phyloP scores from a whole-genome alignment of 2,113 vertebrate genomes.

The Paramisgurnus dabryanus region DNA sequence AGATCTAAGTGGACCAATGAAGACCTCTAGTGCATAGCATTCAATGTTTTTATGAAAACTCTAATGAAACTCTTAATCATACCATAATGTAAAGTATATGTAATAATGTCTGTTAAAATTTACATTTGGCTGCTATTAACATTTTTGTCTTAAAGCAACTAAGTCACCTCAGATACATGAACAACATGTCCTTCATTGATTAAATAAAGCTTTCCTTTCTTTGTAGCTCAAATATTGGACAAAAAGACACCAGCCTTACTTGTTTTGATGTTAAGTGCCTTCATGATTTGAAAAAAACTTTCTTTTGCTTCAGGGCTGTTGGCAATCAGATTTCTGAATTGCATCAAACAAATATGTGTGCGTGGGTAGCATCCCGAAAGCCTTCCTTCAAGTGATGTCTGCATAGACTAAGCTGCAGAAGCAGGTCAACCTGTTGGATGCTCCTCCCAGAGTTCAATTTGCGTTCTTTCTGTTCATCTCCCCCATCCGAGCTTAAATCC shows the following conservation, averaged over 20 bases:
- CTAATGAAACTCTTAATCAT: too few species aligned
- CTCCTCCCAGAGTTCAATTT: constrained; percentile 42
- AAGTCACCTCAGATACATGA: background rate
- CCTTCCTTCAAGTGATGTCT: background rate
- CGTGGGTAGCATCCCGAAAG: background rate
- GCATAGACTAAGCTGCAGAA: constrained; percentile 40
- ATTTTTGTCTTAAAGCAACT: background rate
- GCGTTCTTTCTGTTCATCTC: constrained; percentile 46
- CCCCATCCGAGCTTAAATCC: constrained; percentile 46
- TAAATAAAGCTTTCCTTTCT: background rate
- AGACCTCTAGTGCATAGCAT: too few species aligned
- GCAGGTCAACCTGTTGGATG: constrained; percentile 42
- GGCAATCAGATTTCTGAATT: constrained; percentile 13
- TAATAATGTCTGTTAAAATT: too few species aligned
- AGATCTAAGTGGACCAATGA: too few species aligned
- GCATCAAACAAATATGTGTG: constrained; percentile 1
- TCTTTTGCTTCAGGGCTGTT: background rate
- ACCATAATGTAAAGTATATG: too few species aligned
- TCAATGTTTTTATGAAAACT: too few species aligned
- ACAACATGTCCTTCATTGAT: background rate
- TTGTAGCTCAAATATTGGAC: background rate
- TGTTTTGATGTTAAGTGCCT: background rate
- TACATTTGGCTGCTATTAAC: too few species aligned
- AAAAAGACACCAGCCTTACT: background rate
- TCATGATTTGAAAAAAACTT: background rate